Percentiles rank a stretch among this genome's conserved stretches.
These are phyloP conservation scores for Thripadectes ignobilis DNA, from an alignment of 2,797 vertebrate genomes.

Conservation along the genomic window DNA sequence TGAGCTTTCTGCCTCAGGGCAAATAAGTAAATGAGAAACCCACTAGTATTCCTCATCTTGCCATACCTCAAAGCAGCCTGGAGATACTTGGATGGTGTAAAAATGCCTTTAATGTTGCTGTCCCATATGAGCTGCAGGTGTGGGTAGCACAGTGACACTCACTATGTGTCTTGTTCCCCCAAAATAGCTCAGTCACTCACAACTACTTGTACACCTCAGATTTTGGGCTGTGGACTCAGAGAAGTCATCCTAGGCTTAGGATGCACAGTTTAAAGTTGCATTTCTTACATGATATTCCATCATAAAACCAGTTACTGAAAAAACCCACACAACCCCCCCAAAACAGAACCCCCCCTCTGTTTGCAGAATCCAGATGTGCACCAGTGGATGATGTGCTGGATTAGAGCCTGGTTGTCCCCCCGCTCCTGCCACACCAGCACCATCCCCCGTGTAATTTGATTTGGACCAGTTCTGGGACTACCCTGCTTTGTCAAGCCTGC, in stretches of 20 bases:
- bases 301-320: neutral
- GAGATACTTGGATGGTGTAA: neutral
- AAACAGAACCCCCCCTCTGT: neutral
- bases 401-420: neutral
- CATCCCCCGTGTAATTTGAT: fast-evolving
- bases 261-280: neutral
- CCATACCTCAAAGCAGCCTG: neutral
- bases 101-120: neutral
- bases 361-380: neutral
- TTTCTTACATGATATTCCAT: neutral
- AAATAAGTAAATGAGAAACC: neutral
- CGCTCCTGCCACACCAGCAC: neutral
- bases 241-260: neutral
- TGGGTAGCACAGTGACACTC: neutral
- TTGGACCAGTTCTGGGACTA: neutral
- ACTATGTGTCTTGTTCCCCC: neutral
- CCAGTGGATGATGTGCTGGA: neutral
- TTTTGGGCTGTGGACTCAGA: neutral
- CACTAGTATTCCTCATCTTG: neutral
- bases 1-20: neutral
- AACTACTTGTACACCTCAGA: neutral
- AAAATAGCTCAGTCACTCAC: neutral
- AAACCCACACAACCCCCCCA: neutral
- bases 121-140: neutral
- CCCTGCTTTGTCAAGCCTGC: neutral